Conservation (phyloP, 2,888 invertebrate species). For the Oligia fasciuncula region DNA sequence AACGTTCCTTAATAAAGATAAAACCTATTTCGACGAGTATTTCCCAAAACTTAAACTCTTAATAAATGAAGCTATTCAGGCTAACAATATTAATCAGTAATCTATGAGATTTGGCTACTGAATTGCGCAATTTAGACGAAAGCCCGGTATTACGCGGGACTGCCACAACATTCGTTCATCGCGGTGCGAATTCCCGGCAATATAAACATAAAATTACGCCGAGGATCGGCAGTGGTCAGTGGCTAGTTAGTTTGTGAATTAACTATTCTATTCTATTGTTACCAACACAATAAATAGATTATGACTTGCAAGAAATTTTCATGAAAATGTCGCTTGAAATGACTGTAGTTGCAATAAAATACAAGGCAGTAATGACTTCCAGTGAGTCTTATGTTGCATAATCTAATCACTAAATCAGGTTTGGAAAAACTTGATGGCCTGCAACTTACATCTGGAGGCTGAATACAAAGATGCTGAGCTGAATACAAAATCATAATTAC, state of each 20-base stretch:
- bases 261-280: too few relatives aligned
- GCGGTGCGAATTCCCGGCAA: conserved; percentile 27
- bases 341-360: neutral
- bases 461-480: neutral
- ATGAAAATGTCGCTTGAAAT: conserved; percentile 10
- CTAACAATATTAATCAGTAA: conserved; percentile 29
- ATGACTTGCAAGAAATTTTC: conserved; percentile 15
- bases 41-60: neutral
- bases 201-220: conserved; percentile 49
- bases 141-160: conserved; percentile 33
- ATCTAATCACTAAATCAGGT: neutral
- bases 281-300: conserved; percentile 33
- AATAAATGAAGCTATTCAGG: conserved; percentile 18
- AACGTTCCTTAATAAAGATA: too few relatives aligned
- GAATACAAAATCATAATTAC: neutral
- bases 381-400: neutral
- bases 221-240: conserved; percentile 24
- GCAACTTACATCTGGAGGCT: neutral
- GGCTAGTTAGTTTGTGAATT: conserved; percentile 46
- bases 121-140: conserved; percentile 37
- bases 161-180: conserved; percentile 48
- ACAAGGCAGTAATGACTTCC: neutral
- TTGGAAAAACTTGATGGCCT: neutral
- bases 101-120: conserved; percentile 26
- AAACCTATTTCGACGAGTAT: neutral